Conservation (phyloP, 2,888 invertebrate species). For the Hypena proboscidalis region DNA sequence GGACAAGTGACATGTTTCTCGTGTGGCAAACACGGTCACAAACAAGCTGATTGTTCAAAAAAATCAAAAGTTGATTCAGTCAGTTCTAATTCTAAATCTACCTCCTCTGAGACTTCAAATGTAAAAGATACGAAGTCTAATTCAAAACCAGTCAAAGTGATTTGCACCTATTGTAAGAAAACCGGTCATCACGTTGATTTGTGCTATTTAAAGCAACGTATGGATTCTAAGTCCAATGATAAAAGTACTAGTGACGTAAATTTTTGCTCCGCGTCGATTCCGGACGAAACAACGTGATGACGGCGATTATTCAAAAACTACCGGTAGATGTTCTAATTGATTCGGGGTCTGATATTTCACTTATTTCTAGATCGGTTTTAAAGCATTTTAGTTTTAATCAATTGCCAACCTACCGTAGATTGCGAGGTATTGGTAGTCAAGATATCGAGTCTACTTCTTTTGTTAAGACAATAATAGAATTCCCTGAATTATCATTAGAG, state of each 20-base stretch:
- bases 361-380: constrained; percentile 23
- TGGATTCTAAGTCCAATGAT: constrained; percentile 7
- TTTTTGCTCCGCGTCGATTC: constrained; percentile 13
- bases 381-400: constrained; percentile 21
- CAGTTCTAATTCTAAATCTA: background rate
- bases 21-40: background rate
- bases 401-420: constrained; percentile 14
- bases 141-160: background rate
- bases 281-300: constrained; percentile 9
- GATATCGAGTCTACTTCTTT: constrained; percentile 20
- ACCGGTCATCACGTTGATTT: constrained; percentile 25
- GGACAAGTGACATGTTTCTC: constrained; percentile 6
- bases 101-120: too few species aligned
- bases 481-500: constrained; percentile 22
- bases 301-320: constrained; percentile 29
- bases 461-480: constrained; percentile 13
- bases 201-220: constrained; percentile 29
- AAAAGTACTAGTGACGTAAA: constrained; percentile 23
- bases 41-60: background rate
- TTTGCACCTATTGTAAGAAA: constrained; percentile 37
- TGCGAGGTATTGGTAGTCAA: constrained; percentile 37
- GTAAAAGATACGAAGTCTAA: too few species aligned
- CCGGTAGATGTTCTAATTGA: constrained; percentile 39
- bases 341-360: constrained; percentile 28
- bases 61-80: background rate